Base-by-base conservation (phyloP, 2,888 invertebrate genomes). In the Megalurothrips usitatus region DNA sequence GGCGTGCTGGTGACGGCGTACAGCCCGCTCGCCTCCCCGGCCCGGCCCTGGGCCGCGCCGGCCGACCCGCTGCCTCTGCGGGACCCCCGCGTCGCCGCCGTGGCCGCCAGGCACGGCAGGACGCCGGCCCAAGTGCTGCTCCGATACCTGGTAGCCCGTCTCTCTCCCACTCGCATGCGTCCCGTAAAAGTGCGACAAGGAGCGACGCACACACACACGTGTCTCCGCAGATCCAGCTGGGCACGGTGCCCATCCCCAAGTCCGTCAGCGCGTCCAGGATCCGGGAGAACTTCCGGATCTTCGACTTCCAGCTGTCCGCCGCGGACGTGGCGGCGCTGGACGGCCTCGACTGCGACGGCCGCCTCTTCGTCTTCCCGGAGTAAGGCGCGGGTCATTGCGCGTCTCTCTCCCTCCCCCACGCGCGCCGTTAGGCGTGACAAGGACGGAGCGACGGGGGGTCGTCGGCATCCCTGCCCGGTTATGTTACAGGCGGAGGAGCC, bases 1-100 rank as follows among this genome's bases (percentile, higher is more conserved):
- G 91, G 89, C 79, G 92, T 96, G 80, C 87, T 88, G 12, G 86
- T 96, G 3, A 94, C 94, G 0, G 96, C 94, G 0, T 97, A 96
- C 88, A 94, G 94, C 84, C 95, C 95, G 0, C 88, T 96, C n/a
- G 95, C 95, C 8, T 94, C 94, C 0, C 94, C 94, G 0, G 94
- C 94, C 85, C 90, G 95, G 82, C 94, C 94, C n/a, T 95, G 93
- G 92, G 93, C 93, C 1, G 91, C 93, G 86, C 92, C 93, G 0
- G 93, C 87, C 0, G 93, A 94, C 82, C 92, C 92, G 0, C 90
- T 90, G 82, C 87, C 95, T 10, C 86, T 96, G 85, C 92, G 94
- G 0, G 94, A 96, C 85, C 89, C 91, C 28, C 92, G 92, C 86
- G 86, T 95, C 78, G 88, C 89, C 83, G 88, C 88, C 10, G 88